These are phyloP conservation scores for Sinosuthora webbiana DNA, from an alignment of 2,113 vertebrate species.

Conservation along the genomic window DNA sequence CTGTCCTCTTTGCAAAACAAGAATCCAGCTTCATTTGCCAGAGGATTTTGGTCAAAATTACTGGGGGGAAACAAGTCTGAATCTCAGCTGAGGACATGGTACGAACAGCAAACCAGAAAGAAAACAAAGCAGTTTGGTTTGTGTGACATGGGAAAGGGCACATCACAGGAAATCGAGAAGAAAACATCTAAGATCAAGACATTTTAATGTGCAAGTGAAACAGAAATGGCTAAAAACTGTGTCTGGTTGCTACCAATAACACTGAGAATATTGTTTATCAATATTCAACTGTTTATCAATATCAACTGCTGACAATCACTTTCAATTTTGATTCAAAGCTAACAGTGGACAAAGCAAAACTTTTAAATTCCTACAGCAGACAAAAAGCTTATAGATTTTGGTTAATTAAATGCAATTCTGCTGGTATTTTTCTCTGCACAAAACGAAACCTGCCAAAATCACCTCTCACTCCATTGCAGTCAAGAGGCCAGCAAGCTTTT, in stretches of 20 bases:
- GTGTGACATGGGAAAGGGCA: background rate
- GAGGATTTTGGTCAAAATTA: conserved; percentile 34
- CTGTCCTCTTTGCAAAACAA: background rate
- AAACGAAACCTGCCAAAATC: background rate
- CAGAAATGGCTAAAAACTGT: background rate
- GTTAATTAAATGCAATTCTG: background rate
- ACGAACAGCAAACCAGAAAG: background rate
- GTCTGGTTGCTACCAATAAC: background rate
- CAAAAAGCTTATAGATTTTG: background rate
- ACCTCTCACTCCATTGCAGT: background rate
- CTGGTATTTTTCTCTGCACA: background rate
- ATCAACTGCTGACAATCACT: background rate
- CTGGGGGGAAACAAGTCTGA: background rate
- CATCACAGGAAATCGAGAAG: background rate
- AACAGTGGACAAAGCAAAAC: background rate
- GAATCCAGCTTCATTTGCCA: background rate
- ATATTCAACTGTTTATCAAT: background rate
- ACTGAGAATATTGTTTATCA: background rate
- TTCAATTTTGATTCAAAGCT: background rate
- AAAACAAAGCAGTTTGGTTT: conserved; percentile 10
- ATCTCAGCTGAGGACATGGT: background rate
- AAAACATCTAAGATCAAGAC: background rate
- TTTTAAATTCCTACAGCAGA: background rate
- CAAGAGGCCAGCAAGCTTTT: background rate
- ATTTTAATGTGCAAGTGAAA: background rate